Percentiles rank a stretch among this genome's conserved stretches.
phyloP scores from a whole-genome alignment of 2,888 invertebrate genomes.

The Acleris emargana region DNA sequence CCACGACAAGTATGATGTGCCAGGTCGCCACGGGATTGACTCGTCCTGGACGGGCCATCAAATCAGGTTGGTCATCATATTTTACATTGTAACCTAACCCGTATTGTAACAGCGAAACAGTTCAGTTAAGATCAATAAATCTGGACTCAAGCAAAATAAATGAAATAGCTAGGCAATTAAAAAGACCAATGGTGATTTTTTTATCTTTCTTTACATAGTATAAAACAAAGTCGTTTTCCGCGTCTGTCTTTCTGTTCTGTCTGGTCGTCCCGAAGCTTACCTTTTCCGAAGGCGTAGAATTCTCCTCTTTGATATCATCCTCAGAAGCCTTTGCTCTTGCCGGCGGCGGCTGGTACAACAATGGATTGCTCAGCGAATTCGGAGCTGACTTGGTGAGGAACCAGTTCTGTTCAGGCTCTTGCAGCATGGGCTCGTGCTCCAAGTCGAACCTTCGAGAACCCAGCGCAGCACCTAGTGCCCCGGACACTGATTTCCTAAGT shows the following conservation, averaged over 20 bases:
- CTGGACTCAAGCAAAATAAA: too few species aligned
- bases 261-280: too few species aligned
- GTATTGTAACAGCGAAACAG: too few species aligned
- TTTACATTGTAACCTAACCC: too few species aligned
- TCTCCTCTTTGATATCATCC: slow-evolving; percentile 69
- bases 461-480: slow-evolving; percentile 80
- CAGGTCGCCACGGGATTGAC: slow-evolving; percentile 57
- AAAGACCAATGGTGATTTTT: too few species aligned
- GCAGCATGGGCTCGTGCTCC: slow-evolving; percentile 79
- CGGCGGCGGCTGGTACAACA: slow-evolving; percentile 64
- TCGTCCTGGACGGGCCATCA: slow-evolving; percentile 55
- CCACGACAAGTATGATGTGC: slow-evolving; percentile 83
- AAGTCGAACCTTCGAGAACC: slow-evolving; percentile 78
- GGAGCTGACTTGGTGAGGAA: slow-evolving; percentile 91
- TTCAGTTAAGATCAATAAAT: too few species aligned
- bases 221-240: background rate
- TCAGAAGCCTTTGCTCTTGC: slow-evolving; percentile 61
- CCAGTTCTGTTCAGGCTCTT: slow-evolving; percentile 87
- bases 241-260: too few species aligned
- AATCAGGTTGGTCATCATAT: too few species aligned
- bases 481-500: slow-evolving; percentile 87
- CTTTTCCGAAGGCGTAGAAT: slow-evolving; percentile 66
- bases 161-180: too few species aligned
- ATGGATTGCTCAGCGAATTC: slow-evolving; percentile 88
- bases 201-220: too few species aligned